Evolutionary conservation across 2,113 vertebrate species (phyloP).

Genomic region (Oncorhynchus clarkii): DNA sequence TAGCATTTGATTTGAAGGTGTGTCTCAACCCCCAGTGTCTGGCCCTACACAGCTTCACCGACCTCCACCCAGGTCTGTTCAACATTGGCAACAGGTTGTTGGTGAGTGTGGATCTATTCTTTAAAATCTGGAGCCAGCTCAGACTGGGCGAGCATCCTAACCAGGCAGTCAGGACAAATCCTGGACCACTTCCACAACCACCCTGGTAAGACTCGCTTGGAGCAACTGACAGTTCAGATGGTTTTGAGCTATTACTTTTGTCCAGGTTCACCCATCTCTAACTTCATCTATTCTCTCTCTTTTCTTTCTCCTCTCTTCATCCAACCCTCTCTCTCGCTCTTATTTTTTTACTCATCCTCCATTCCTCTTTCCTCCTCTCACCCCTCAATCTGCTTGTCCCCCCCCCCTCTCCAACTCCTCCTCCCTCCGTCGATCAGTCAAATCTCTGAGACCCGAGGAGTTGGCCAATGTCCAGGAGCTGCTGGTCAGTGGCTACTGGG

Average conservation of each 20-base stretch:
- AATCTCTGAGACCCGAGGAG: conserved; percentile 75
- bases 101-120: conserved; percentile 91
- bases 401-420: too few relatives aligned
- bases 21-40: conserved; percentile 69
- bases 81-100: conserved; percentile 93
- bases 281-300: too few relatives aligned
- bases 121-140: conserved; percentile 86
- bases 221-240: neutral
- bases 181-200: conserved; percentile 82
- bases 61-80: conserved; percentile 94
- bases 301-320: too few relatives aligned
- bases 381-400: neutral
- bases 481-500: conserved; percentile 93
- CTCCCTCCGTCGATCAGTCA: conserved; percentile 67
- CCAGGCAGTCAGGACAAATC: conserved; percentile 70
- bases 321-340: neutral
- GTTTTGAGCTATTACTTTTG: too few relatives aligned
- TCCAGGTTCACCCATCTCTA: too few relatives aligned
- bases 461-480: conserved; percentile 82
- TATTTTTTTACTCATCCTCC: too few relatives aligned
- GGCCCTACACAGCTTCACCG: conserved; percentile 91
- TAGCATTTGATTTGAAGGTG: conserved; percentile 68
- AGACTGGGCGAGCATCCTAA: conserved; percentile 85
- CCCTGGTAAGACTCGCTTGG: conserved; percentile 70
- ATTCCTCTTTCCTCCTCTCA: too few relatives aligned